Conservation (phyloP, 2,797 vertebrate species). For the Myripristis murdjan region DNA sequence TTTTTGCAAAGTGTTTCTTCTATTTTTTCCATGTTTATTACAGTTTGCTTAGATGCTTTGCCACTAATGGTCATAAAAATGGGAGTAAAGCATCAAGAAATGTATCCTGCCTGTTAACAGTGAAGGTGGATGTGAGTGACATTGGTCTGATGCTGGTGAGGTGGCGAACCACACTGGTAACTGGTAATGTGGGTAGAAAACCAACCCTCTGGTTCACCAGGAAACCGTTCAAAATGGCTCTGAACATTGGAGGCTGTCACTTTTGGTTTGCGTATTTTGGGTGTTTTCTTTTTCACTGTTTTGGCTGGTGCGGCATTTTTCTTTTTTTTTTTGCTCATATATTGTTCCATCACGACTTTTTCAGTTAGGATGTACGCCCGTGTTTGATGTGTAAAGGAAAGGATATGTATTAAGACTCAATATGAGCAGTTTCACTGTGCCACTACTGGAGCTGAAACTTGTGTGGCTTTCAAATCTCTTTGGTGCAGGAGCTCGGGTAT, state of each 20-base stretch:
- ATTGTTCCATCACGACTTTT: constrained; percentile 28
- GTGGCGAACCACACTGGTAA: constrained; percentile 41
- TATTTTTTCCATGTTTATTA: neutral
- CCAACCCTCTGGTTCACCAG: constrained; percentile 39
- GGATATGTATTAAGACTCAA: constrained; percentile 52
- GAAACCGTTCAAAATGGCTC: constrained; percentile 46
- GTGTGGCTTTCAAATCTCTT: constrained; percentile 82
- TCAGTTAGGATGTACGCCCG: constrained; percentile 8
- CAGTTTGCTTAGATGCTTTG: neutral
- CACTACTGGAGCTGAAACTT: constrained; percentile 87
- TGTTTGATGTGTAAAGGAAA: neutral
- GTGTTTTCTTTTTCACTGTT: constrained; percentile 8
- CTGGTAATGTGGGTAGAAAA: constrained; percentile 53
- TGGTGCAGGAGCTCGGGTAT: neutral
- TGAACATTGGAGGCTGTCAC: constrained; percentile 12
- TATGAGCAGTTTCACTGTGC: constrained; percentile 85
- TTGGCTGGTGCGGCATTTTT: constrained; percentile 1
- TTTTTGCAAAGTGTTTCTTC: too few species aligned
- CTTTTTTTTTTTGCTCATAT: constrained; percentile 38
- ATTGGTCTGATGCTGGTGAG: constrained; percentile 21
- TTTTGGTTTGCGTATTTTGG: constrained; percentile 46
- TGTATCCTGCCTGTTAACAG: neutral
- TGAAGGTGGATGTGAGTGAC: neutral
- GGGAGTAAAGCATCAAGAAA: neutral
- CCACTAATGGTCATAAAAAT: neutral